Conservation (phyloP, 2,113 vertebrate species). For the Corydoras maculifer region DNA sequence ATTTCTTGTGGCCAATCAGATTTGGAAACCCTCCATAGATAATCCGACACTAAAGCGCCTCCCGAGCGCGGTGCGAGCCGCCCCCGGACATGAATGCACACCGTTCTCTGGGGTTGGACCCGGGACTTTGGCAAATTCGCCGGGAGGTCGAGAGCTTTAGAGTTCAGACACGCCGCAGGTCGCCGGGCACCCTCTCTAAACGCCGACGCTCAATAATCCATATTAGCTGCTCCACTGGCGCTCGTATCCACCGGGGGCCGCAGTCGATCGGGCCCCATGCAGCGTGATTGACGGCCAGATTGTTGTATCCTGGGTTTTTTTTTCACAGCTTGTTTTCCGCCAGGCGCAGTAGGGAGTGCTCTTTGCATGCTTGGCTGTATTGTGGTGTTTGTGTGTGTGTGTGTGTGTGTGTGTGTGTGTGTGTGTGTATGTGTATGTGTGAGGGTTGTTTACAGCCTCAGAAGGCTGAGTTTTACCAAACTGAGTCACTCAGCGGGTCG, state of each 20-base stretch:
- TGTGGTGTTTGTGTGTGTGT: not conserved
- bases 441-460: slow-evolving; percentile 18
- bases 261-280: slow-evolving; percentile 52
- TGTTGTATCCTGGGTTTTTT: slow-evolving; percentile 48
- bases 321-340: slow-evolving; percentile 23
- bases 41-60: no score
- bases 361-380: slow-evolving; percentile 18
- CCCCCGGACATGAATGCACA: no score
- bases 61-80: no score
- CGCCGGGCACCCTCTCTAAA: slow-evolving; percentile 48
- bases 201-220: slow-evolving; percentile 60
- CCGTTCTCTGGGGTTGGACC: not conserved
- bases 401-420: slow-evolving; percentile 6
- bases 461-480: slow-evolving; percentile 17
- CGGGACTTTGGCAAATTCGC: not conserved
- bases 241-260: slow-evolving; percentile 44
- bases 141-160: slow-evolving; percentile 35
- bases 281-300: slow-evolving; percentile 60
- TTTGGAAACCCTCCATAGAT: no score
- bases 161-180: slow-evolving; percentile 47
- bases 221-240: slow-evolving; percentile 57
- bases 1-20: no score
- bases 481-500: slow-evolving; percentile 1
- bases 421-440: not conserved
- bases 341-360: slow-evolving; percentile 1